These are phyloP conservation scores for Chionomys nivalis DNA, from an alignment of 2,113 vertebrate species.

Conservation along the genomic window DNA sequence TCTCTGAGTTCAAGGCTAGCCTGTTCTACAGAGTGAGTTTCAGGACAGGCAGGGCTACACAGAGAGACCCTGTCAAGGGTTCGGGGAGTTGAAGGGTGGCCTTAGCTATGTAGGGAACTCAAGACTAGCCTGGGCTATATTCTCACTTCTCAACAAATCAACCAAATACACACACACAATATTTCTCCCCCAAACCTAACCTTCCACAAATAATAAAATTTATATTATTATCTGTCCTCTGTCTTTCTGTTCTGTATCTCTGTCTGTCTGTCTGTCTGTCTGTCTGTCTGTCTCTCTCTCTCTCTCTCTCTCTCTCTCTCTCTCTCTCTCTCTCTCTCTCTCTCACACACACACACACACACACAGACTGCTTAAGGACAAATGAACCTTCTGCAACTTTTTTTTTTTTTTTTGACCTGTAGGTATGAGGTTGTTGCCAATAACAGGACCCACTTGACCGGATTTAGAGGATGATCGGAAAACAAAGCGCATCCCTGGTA, in stretches of 20 bases:
- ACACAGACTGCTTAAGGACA: not conserved
- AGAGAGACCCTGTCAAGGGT: not conserved
- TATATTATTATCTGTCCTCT: not conserved
- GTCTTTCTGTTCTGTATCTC: not conserved
- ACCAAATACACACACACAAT: not conserved
- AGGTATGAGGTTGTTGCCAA: too few relatives aligned
- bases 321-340: too few relatives aligned
- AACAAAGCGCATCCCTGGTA: not conserved
- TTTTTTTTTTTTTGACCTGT: conserved; percentile 11
- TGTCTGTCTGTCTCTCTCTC: not conserved
- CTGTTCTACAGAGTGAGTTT: not conserved
- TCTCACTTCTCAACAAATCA: not conserved
- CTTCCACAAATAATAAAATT: not conserved
- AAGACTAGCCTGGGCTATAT: not conserved
- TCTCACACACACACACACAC: not conserved
- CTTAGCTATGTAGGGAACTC: not conserved
- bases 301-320: not conserved
- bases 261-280: not conserved
- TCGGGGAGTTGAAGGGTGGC: not conserved
- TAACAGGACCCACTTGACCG: not conserved
- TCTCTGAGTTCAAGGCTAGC: not conserved
- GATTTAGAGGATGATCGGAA: not conserved
- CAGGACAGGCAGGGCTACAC: not conserved
- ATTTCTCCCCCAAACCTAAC: too few relatives aligned
- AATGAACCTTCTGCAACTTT: not conserved